These are phyloP conservation scores for Thera britannica DNA, from an alignment of 2,888 invertebrate genomes.

Conservation along the genomic window DNA sequence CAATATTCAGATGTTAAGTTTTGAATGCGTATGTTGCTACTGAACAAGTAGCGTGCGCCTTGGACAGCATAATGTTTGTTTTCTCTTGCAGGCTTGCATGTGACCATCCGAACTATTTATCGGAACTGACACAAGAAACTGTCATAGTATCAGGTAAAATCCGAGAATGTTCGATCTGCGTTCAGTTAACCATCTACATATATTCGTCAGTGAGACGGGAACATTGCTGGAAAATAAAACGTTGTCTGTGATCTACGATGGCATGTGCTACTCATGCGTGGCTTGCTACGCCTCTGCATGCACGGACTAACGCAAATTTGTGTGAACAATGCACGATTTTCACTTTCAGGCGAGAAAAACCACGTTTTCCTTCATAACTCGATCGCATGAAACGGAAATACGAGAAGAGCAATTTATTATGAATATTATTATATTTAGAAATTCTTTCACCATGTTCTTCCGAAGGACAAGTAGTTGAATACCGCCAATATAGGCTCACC, in stretches of 20 bases:
- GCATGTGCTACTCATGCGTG: slow-evolving; percentile 59
- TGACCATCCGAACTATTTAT: slow-evolving; percentile 76
- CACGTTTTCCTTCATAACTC: slow-evolving; percentile 32
- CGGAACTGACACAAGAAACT: slow-evolving; percentile 79
- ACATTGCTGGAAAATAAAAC: slow-evolving; percentile 56
- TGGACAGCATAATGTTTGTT: slow-evolving; percentile 62
- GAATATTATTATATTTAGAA: background rate
- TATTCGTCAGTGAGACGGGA: slow-evolving; percentile 53
- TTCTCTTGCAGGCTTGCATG: slow-evolving; percentile 73
- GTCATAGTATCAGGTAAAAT: slow-evolving; percentile 73
- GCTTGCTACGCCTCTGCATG: slow-evolving; percentile 49
- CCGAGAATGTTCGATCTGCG: slow-evolving; percentile 62
- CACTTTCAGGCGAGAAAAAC: slow-evolving; percentile 69
- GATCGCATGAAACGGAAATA: slow-evolving; percentile 42
- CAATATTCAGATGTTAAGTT: background rate
- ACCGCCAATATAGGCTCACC: no score
- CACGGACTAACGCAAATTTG: slow-evolving; percentile 50
- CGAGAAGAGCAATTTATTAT: background rate
- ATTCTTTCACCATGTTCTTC: background rate
- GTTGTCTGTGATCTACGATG: slow-evolving; percentile 44
- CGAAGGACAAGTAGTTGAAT: no score
- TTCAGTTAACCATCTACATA: slow-evolving; percentile 56
- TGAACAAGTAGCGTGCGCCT: slow-evolving; percentile 39
- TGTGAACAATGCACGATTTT: slow-evolving; percentile 65
- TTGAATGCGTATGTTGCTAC: slow-evolving; percentile 11